Base-by-base conservation (phyloP, 2,888 invertebrate genomes). In the Piscicola geometra region DNA sequence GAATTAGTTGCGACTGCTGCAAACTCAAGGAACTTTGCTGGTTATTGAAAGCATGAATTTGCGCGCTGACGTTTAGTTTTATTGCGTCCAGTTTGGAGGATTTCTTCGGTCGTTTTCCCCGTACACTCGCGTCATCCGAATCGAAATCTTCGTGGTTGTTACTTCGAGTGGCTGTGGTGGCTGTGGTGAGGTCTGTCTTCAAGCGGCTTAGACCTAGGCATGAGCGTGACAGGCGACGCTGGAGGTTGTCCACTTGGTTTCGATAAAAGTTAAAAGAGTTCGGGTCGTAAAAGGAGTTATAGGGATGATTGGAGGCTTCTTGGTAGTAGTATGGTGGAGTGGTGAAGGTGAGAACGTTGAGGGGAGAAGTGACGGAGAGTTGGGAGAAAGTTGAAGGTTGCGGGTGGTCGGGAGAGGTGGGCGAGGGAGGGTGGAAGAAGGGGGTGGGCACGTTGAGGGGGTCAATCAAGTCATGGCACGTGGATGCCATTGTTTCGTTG, bases 391-490 rank as follows among this genome's bases (percentile, higher is more conserved):
- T 41, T 41, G 41, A 41, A 9, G 5, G 41, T 5, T 41, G 41
- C 5, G 60, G 60, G 3, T 56, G 60, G 21, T 18, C 3, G 5
- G 60, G n/a, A 25, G 60, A 56, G 25, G n/a, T 56, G 21, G 60
- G 60, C n/a, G 60, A 25, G 5, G 60, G n/a, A 21, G 60, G 60
- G n/a, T 56, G 60, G 25, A 21, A n/a, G 25, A 56, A 56, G 60
- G 60, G 60, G 60, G 60, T 41, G 15, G 41, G 41, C 5, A 41
- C 60, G n/a, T 5, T 15, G n/a, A 56, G 60, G n/a, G 60, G 60
- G n/a, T 56, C 60, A 56, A 56, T 56, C 3, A 56, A n/a, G n/a
- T 56, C 60, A 56, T 56, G 60, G n/a, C 60, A 56, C 9, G 60
- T 56, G 60, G 60, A 56, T 15, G 60, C 60, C 60, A 56, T 56